Conservation (phyloP, 35 echinoderm and acorn worm species). For the Holothuria glaberrima region DNA sequence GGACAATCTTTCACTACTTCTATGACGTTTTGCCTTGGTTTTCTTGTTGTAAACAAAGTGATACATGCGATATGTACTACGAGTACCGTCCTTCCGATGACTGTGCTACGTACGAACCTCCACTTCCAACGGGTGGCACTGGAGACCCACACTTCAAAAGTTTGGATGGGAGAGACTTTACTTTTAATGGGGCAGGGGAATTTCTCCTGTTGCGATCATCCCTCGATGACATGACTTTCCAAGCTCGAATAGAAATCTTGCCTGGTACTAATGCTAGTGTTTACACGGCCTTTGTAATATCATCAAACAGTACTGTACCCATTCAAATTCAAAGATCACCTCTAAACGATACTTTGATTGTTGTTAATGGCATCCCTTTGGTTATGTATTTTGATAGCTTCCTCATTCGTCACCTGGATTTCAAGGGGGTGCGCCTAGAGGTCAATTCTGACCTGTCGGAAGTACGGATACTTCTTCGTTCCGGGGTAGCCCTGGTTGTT, state of each 20-base stretch:
- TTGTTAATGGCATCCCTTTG: background rate
- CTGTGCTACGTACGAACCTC: conserved; percentile 60
- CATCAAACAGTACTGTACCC: conserved; percentile 36
- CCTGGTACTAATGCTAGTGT: too few species aligned
- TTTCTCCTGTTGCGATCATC: conserved; percentile 47
- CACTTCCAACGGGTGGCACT: conserved; percentile 49
- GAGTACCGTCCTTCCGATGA: conserved; percentile 69
- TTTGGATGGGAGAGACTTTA: conserved; percentile 66
- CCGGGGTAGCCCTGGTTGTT: conserved; percentile 35
- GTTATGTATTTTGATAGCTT: conserved; percentile 21
- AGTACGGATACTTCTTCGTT: conserved; percentile 34
- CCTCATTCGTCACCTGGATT: conserved; percentile 19
- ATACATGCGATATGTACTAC: conserved; percentile 64
- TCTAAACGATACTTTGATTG: conserved; percentile 27
- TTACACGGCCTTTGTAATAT: conserved; percentile 69
- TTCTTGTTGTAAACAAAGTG: conserved; percentile 46
- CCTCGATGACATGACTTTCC: conserved; percentile 57
- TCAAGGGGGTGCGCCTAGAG: conserved; percentile 37
- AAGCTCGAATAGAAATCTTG: conserved; percentile 66
- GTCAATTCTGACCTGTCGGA: conserved; percentile 48
- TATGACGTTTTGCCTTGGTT: conserved; percentile 71
- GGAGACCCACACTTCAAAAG: conserved; percentile 70
- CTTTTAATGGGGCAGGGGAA: conserved; percentile 78
- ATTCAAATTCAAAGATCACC: conserved; percentile 63
- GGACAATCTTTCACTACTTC: conserved; percentile 34